These are phyloP conservation scores for Tenthredo livida DNA, from an alignment of 2,888 invertebrate genomes.

Conservation along the genomic window DNA sequence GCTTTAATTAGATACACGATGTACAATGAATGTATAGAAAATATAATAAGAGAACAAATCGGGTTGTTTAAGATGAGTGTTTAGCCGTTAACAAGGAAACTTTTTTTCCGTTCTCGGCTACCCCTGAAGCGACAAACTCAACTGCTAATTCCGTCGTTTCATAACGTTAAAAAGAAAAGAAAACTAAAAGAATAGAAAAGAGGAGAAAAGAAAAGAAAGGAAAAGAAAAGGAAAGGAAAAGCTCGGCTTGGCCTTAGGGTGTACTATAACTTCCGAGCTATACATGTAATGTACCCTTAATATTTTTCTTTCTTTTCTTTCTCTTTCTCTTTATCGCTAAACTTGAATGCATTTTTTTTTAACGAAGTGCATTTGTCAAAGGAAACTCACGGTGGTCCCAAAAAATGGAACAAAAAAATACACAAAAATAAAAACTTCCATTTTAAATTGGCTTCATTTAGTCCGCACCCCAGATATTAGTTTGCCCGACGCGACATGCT, in stretches of 20 bases:
- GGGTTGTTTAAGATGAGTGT: constrained; percentile 29
- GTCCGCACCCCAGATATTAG: not conserved
- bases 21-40: not conserved
- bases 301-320: not conserved
- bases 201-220: not conserved
- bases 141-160: constrained; percentile 28
- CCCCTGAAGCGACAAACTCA: not conserved
- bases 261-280: not conserved
- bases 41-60: not conserved
- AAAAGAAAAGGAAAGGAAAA: not conserved
- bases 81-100: constrained; percentile 43
- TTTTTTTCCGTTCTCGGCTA: constrained; percentile 8
- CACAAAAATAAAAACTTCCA: not conserved
- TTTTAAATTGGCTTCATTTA: not conserved
- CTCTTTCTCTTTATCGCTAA: not conserved
- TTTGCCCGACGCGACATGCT: no score
- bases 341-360: not conserved
- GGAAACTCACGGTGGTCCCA: not conserved
- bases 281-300: not conserved
- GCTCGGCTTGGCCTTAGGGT: not conserved
- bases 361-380: not conserved
- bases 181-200: not conserved
- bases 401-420: not conserved
- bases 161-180: constrained; percentile 5
- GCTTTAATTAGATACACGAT: no score